Evolutionary conservation across 2,113 vertebrate genomes (phyloP).

Genomic region (Chlorocebus sabaeus): DNA sequence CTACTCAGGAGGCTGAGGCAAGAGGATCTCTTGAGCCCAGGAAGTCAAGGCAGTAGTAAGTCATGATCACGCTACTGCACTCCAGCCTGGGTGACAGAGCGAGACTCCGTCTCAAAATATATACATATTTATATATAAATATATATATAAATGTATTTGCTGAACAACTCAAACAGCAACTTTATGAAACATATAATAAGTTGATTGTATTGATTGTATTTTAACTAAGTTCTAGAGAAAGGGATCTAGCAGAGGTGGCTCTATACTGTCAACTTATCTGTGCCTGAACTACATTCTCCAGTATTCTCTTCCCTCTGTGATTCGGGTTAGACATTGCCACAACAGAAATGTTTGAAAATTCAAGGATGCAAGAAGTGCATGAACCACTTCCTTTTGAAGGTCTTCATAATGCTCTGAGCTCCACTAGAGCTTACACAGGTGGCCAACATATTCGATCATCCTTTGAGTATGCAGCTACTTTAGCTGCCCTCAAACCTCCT

Average conservation of each 20-base stretch:
- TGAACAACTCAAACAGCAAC: neutral
- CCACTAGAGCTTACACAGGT: neutral
- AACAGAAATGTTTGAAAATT: neutral
- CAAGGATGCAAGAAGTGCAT: neutral
- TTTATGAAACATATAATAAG: neutral
- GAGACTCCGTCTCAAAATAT: no score
- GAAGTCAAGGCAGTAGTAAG: no score
- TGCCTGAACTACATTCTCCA: neutral
- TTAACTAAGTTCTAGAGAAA: neutral
- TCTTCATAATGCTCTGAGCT: neutral
- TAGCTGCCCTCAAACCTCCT: neutral
- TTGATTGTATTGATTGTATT: neutral
- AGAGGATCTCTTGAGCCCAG: no score
- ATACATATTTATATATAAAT: no score
- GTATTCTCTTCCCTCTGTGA: neutral
- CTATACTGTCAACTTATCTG: neutral
- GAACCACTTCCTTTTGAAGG: neutral
- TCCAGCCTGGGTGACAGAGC: no score
- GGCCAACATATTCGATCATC: neutral
- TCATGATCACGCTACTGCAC: no score
- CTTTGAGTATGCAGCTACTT: fast-evolving
- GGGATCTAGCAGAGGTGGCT: neutral
- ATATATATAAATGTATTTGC: no score
- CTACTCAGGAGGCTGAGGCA: no score
- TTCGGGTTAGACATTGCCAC: neutral